Evolutionary conservation across 2,888 invertebrate species (phyloP), one percentile per base, ranked within the genome.

Genomic region (Neoitamus cyanurus): DNA sequence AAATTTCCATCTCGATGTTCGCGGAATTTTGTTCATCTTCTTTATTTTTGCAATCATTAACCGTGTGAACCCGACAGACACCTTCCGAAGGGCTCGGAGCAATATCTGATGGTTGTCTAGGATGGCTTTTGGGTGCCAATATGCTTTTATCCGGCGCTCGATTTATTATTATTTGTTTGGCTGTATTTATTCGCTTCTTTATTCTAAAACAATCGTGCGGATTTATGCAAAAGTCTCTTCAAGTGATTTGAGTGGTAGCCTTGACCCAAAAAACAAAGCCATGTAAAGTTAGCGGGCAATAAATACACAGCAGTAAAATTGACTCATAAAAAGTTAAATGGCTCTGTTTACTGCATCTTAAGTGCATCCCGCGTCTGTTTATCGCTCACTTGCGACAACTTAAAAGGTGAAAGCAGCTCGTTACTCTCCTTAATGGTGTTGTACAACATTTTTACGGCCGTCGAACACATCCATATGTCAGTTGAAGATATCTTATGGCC

Each of bases 371-470:
- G 58, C 58, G 58, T 58, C 58, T 72, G 72, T 72, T 72, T 20
- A 72, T 30, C 34, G 30, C 34, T 72, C 34, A 31, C 34, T 72
- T 72, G 7, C n/a, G 72, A 72, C 72, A 31, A 34, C 72, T 72
- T 72, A 72, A 72, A 72, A 72, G 72, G 72, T 34, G 72, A 72
- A 72, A 72, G 72, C 72, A 58, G 58, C 1, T n/a, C 58, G 11
- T 58, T 58, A 20, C 58, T 58, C 25, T n/a, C 25, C 25, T 58
- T 58, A 58, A 58, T 58, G 58, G 58, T 9, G 6, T 69, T 37
- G 37, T 68, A 36, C 31, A 82, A 69, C 69, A 82, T 82, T 82
- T 58, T 58, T 36, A 69, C 69, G 25, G 36, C 37, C 69, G n/a
- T 13, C 20, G 69, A 82, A 42, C 20, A 25, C 36, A 68, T 69